Evolutionary conservation across 1,140 invertebrate species (phyloP), one percentile per base, ranked within the genome.

Genomic region (Drosophila arawakana): DNA sequence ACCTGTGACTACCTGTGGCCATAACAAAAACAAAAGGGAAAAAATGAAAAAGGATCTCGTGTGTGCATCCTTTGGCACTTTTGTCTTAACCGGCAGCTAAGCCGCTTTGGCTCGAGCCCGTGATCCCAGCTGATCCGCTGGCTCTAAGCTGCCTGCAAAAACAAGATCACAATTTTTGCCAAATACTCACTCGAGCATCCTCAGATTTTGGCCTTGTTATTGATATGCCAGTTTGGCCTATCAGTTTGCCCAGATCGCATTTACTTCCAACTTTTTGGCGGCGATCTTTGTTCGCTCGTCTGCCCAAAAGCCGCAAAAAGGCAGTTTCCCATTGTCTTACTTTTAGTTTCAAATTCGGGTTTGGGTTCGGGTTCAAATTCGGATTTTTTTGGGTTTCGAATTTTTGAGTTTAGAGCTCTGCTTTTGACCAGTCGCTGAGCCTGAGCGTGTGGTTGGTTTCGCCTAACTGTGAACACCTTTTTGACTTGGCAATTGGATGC

Each of bases 381-480:
- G 25, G 25, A 21, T 30, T 30, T 30, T 30, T 30, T 30, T 30
- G 25, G 25, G 25, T 30, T 30, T 30, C 25, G 6, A 30, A 30
- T 30, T 30, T 30, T 30, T 5, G 25, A 30, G 25, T 30, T 30
- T 30, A 30, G 25, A 30, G 25, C 25, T 30, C 25, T 30, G 25
- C 25, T 30, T 83, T 76, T 58, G 60, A 39, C 52, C 52, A 63
- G 57, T 43, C 58, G 62, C 72, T 59, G 25, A 47, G 44, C 7
- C 35, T 0, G 43, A 47, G 44, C 7, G 72, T 41, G 39, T 41
- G 59, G 50, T 39, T 47, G 39, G 39, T 7, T 59, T 9, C 25
- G 21, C 2, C 58, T 68, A 78, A 79, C 85, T 90, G 86, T 90
- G 86, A 90, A 90, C 86, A 86, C 88, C 88, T 90, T 90, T 90